Evolutionary conservation across 2,797 vertebrate genomes (phyloP).

Genomic region (Meriones psammophilus): DNA sequence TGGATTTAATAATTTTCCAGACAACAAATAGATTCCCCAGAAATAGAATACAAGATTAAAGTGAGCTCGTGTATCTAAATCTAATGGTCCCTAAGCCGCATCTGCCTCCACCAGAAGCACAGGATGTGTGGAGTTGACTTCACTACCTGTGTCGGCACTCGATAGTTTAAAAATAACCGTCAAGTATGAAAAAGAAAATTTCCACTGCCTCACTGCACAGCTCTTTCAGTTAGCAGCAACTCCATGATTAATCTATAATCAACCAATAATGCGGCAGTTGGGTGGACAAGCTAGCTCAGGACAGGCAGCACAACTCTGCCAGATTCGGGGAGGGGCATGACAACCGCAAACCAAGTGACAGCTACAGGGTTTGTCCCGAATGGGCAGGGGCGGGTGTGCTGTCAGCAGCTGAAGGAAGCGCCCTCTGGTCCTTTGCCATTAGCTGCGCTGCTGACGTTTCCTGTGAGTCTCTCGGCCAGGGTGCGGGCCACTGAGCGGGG

Average conservation of each 20-base stretch:
- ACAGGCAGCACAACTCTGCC: background rate
- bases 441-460: background rate
- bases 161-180: background rate
- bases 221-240: background rate
- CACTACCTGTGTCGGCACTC: background rate
- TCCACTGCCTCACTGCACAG: background rate
- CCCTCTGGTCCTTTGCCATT: fast-evolving
- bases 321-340: background rate
- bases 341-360: background rate
- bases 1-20: constrained; percentile 41
- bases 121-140: background rate
- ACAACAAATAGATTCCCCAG: constrained; percentile 11
- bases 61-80: background rate
- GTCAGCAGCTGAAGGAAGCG: fast-evolving
- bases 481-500: fast-evolving
- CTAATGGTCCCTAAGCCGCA: background rate
- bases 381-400: no score
- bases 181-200: background rate
- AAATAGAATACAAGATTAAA: background rate
- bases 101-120: background rate
- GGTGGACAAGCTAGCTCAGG: background rate
- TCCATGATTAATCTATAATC: background rate
- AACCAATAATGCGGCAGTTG: background rate
- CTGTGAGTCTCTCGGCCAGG: background rate
- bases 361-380: background rate